These are phyloP conservation scores for Catocala fraxini DNA, from an alignment of 2,888 invertebrate genomes.

Conservation along the genomic window DNA sequence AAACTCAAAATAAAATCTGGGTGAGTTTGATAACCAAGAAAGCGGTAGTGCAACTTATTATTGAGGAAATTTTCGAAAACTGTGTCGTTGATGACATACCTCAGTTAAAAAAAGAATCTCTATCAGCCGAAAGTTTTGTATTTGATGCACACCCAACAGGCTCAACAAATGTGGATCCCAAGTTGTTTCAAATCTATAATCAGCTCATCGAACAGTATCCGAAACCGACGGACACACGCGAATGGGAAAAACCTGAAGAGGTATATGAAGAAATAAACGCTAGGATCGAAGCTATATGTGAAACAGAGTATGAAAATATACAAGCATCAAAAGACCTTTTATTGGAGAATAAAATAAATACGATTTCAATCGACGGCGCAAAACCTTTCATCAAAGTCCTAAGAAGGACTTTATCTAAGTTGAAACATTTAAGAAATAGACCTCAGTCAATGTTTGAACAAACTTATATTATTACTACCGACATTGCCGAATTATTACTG, in stretches of 20 bases:
- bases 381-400: slow-evolving; percentile 67
- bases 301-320: slow-evolving; percentile 78
- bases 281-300: slow-evolving; percentile 78
- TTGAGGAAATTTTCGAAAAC: slow-evolving; percentile 68
- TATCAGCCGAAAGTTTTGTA: slow-evolving; percentile 72
- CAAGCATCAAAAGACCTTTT: slow-evolving; percentile 70
- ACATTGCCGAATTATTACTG: slow-evolving; percentile 87
- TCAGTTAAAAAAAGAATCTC: background rate
- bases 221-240: slow-evolving; percentile 77
- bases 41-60: slow-evolving; percentile 66
- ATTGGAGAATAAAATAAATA: slow-evolving; percentile 78
- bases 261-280: slow-evolving; percentile 77
- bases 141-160: slow-evolving; percentile 80
- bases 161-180: slow-evolving; percentile 67
- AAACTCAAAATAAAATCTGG: slow-evolving; percentile 65
- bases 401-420: slow-evolving; percentile 60
- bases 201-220: slow-evolving; percentile 77
- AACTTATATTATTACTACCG: slow-evolving; percentile 81
- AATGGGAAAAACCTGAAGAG: slow-evolving; percentile 83
- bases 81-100: slow-evolving; percentile 23
- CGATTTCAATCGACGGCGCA: slow-evolving; percentile 74
- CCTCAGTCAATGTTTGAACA: slow-evolving; percentile 86
- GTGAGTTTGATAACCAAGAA: slow-evolving; percentile 63
- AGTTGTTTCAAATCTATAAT: slow-evolving; percentile 69
- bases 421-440: slow-evolving; percentile 73